phyloP scores from a whole-genome alignment of 2,113 vertebrate genomes.

The Columbina picui region DNA sequence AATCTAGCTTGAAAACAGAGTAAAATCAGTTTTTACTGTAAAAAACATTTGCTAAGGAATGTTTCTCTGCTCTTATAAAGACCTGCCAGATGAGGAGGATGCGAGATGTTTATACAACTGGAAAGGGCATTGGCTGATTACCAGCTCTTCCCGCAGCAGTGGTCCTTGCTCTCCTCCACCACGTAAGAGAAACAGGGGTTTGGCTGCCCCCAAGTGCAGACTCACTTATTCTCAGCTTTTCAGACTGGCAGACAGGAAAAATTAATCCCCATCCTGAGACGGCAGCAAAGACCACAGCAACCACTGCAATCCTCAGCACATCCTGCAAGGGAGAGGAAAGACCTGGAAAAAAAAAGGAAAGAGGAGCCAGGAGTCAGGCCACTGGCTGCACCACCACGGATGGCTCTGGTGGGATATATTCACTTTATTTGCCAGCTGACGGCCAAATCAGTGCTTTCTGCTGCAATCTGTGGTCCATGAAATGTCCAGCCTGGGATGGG shows the following conservation, averaged over 20 bases:
- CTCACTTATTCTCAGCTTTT: slow-evolving; percentile 60
- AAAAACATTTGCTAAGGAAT: not conserved
- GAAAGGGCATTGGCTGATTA: not conserved
- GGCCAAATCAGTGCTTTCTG: not conserved
- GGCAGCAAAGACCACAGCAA: not conserved
- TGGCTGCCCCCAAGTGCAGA: rapidly evolving
- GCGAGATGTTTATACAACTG: rapidly evolving
- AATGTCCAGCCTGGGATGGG: rapidly evolving
- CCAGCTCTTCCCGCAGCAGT: not conserved
- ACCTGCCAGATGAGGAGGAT: not conserved
- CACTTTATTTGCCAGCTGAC: not conserved
- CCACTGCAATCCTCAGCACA: not conserved
- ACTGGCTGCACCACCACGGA: rapidly evolving
- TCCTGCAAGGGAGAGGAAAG: not conserved
- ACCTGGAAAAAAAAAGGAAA: not conserved
- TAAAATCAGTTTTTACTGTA: not conserved
- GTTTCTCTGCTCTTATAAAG: not conserved
- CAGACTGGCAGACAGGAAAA: slow-evolving; percentile 41
- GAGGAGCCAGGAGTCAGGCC: not conserved
- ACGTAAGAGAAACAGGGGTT: rapidly evolving
- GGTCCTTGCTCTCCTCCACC: not conserved
- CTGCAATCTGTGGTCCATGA: not conserved
- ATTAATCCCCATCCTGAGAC: not conserved
- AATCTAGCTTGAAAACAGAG: not conserved
- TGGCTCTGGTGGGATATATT: not conserved